Evolutionary conservation across 1,140 invertebrate species (phyloP).

Genomic region (Scaptomyza montana): DNA sequence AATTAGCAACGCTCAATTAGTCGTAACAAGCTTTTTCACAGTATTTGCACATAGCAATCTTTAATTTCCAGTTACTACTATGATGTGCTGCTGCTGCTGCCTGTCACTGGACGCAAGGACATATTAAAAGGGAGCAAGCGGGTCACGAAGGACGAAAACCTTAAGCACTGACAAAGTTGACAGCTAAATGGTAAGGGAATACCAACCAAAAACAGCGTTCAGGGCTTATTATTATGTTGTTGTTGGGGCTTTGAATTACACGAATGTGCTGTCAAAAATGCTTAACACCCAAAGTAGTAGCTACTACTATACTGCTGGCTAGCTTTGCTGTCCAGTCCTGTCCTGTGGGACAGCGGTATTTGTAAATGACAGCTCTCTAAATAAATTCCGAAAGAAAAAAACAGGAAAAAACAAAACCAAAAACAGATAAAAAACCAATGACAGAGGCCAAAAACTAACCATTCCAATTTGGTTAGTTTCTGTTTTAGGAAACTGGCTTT

Average conservation of each 20-base stretch:
- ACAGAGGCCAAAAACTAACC: slow-evolving; percentile 13
- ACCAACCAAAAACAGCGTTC: slow-evolving; percentile 2
- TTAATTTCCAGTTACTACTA: slow-evolving; percentile 5
- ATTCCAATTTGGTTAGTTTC: slow-evolving; percentile 26
- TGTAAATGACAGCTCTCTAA: slow-evolving; percentile 50
- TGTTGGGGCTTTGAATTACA: slow-evolving; percentile 58
- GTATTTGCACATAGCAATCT: neutral
- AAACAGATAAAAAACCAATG: neutral
- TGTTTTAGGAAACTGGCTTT: slow-evolving; percentile 29
- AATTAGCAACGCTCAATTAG: slow-evolving; percentile 22
- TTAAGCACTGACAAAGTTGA: slow-evolving; percentile 36
- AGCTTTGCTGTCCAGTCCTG: neutral
- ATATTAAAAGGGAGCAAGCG: neutral
- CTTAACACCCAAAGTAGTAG: slow-evolving; percentile 49
- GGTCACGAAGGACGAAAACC: neutral
- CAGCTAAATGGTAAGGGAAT: slow-evolving; percentile 39
- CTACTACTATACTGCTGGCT: neutral
- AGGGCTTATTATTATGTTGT: slow-evolving; percentile 7
- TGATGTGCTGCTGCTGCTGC: slow-evolving; percentile 20
- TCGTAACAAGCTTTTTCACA: slow-evolving; percentile 4
- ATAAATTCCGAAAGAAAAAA: slow-evolving; percentile 24
- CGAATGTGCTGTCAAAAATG: slow-evolving; percentile 69
- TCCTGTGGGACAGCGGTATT: slow-evolving; percentile 33
- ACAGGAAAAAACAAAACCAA: slow-evolving; percentile 5
- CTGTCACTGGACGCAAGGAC: slow-evolving; percentile 17